phyloP scores from a whole-genome alignment of 2,888 invertebrate species.

The Cosmorhoe ocellata region DNA sequence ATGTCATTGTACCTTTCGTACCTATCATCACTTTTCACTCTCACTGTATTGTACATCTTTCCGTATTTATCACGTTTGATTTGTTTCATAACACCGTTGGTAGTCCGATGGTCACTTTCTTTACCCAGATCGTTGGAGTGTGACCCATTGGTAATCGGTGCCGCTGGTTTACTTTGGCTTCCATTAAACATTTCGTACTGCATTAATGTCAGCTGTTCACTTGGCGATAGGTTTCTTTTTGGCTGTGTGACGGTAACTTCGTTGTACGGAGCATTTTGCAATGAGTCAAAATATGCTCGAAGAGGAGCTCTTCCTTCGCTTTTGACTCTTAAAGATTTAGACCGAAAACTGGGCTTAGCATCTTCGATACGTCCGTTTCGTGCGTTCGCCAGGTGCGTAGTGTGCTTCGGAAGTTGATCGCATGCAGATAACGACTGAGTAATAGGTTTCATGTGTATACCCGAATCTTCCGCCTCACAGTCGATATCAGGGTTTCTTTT shows the following conservation, averaged over 20 bases:
- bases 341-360: conserved; percentile 75
- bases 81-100: conserved; percentile 68
- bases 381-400: conserved; percentile 62
- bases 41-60: conserved; percentile 75
- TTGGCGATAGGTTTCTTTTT: conserved; percentile 77
- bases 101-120: conserved; percentile 78
- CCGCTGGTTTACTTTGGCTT: conserved; percentile 55
- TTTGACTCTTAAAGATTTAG: conserved; percentile 78
- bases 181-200: conserved; percentile 72
- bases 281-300: conserved; percentile 65
- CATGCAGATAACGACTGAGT: conserved; percentile 73
- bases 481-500: conserved; percentile 62
- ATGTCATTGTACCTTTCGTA: conserved; percentile 75
- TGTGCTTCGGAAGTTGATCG: conserved; percentile 73
- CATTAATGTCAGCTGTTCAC: conserved; percentile 78
- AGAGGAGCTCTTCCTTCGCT: conserved; percentile 76
- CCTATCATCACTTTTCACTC: conserved; percentile 78
- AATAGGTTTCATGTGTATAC: conserved; percentile 73
- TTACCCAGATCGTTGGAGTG: conserved; percentile 61
- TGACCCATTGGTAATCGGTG: conserved; percentile 59
- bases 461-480: conserved; percentile 74
- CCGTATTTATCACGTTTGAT: conserved; percentile 75
- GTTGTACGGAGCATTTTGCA: conserved; percentile 58
- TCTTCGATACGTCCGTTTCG: conserved; percentile 72
- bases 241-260: conserved; percentile 79